A percentile compares a stretch with the other conserved stretches of the same genome.
phyloP scores from a whole-genome alignment of 2,113 vertebrate species.

The Takifugu bimaculatus region DNA sequence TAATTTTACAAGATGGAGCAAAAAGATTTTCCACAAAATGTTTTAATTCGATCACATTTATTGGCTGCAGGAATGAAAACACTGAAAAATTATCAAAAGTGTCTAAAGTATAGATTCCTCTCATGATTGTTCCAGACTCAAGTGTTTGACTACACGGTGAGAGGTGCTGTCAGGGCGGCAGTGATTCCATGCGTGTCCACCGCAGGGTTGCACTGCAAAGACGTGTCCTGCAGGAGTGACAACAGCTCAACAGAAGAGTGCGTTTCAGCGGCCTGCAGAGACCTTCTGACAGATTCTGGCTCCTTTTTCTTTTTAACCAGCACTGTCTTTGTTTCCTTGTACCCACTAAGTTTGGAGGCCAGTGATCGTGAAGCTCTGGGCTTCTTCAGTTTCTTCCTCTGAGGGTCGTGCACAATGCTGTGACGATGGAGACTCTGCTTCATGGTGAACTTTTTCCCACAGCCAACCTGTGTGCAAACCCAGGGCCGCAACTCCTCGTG shows the following conservation, averaged over 20 bases:
- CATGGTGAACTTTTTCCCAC: conserved; percentile 84
- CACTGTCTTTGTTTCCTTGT: conserved; percentile 25
- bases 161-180: conserved; percentile 13
- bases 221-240: conserved; percentile 57
- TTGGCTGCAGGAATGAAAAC: neutral
- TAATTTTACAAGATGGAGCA: neutral
- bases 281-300: fast-evolving
- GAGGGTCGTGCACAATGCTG: conserved; percentile 80
- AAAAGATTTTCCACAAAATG: neutral
- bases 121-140: neutral
- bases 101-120: neutral
- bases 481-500: conserved; percentile 82
- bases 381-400: conserved; percentile 75
- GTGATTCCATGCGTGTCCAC: conserved; percentile 25
- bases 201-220: conserved; percentile 33
- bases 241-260: conserved; percentile 44
- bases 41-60: neutral
- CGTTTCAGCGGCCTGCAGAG: neutral
- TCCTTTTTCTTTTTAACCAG: neutral
- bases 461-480: conserved; percentile 76
- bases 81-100: neutral
- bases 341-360: conserved; percentile 86
- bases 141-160: conserved; percentile 27
- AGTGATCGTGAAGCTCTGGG: conserved; percentile 77
- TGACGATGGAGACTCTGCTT: conserved; percentile 89